Evolutionary conservation across 2,888 invertebrate genomes (phyloP), one percentile per base, ranked within the genome.

Genomic region (Meta bourneti): DNA sequence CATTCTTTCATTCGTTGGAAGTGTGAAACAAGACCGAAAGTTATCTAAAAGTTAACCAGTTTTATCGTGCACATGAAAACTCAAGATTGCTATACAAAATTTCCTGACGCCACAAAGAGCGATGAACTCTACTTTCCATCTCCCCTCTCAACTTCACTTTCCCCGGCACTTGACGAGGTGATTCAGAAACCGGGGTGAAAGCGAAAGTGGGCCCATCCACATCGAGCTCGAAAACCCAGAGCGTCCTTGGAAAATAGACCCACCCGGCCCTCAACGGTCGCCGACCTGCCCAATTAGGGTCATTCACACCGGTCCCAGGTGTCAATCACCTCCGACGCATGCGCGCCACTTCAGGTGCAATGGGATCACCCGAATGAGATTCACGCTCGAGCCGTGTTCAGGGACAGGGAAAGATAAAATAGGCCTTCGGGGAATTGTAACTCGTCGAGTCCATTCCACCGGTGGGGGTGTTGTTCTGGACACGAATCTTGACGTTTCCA

Each of bases 261-360:
- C 51, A 72, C n/a, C 74, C 52, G 52, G 52, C 52, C 54, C 82
- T 19, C 49, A n/a, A 19, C 75, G 89, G 89, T 89, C 89, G 69
- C 51, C 75, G 81, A 74, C 52, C 89, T 75, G 75, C 34, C 69
- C 74, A 34, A 19, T 52, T 49, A 19, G 69, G 89, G 89, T 81
- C 81, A 13, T 75, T 89, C 81, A 75, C 75, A 48, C 49, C 75
- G 48, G 48, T 51, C 70, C 86, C 19, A 20, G n/a, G 49, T 51
- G 89, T 82, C 89, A 89, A 74, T 81, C 89, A 89, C 89, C 69
- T 72, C 11, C 16, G n/a, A 81, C 89, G 89, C 89, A 82, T 89
- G 89, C 89, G 81, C 70, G n/a, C n/a, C 20, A 49, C 81, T 51
- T 49, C 34, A 51, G 13, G 48, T 20, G 69, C 71, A 71, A 49